A percentile compares a stretch with the other conserved stretches of the same genome.
Evolutionary conservation across 2,113 vertebrate genomes (phyloP).

Genomic region (Aspiorhynchus laticeps): DNA sequence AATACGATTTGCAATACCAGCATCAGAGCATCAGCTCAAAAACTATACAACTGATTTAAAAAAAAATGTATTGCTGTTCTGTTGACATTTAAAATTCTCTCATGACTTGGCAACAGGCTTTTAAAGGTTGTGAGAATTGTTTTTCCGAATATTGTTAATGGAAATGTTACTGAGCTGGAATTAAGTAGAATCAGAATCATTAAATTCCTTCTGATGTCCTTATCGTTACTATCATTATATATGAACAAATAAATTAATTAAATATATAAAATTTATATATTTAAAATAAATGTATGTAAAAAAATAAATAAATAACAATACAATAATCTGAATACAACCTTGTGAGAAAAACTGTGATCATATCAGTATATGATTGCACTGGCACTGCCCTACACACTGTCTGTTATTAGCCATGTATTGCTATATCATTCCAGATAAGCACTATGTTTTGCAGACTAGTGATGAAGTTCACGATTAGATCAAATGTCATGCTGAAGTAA

Average conservation of each 20-base stretch:
- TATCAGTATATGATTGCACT: not conserved
- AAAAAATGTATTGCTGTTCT: not conserved
- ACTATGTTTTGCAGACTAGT: not conserved
- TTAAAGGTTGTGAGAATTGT: not conserved
- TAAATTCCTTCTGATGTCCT: not conserved
- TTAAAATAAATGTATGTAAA: not conserved
- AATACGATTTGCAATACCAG: not conserved
- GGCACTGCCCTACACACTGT: not conserved
- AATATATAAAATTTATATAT: not conserved
- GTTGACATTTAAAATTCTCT: not conserved
- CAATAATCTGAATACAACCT: no score
- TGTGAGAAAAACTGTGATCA: not conserved
- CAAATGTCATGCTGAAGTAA: conserved; percentile 35
- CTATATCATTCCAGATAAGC: not conserved
- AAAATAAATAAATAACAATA: no score
- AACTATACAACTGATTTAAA: not conserved
- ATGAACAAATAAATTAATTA: not conserved
- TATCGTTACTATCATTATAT: not conserved
- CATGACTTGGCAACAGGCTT: not conserved
- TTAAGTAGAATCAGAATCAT: not conserved
- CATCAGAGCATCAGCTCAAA: not conserved
- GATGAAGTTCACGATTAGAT: conserved; percentile 24
- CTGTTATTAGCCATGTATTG: not conserved
- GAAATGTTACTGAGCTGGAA: not conserved
- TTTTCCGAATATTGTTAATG: not conserved